Base-by-base conservation (phyloP, 2,797 vertebrate genomes). In the Tangara arthus region DNA sequence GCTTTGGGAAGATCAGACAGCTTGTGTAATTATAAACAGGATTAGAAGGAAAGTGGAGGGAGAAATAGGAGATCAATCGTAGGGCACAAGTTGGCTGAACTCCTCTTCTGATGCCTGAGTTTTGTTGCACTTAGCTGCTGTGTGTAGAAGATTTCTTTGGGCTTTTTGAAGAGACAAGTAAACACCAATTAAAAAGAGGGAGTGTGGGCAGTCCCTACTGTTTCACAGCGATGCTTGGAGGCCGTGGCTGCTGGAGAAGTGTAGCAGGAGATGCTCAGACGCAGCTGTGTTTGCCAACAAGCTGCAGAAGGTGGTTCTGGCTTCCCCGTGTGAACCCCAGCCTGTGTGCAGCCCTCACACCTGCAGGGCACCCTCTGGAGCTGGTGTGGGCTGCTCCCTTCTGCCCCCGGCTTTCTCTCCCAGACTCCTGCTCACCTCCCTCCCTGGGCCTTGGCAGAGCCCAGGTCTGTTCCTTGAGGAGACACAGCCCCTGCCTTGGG, bases 11-110 rank as follows among this genome's bases (percentile, higher is more conserved):
- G 95, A 91, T 94, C 92, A 92, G 92, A 95, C 90, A 96, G 93
- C 97, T 97, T 94, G 69, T 97, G 97, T 97, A 95, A 96, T 98
- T 98, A 98, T 97, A 95, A 97, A 98, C 96, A 97, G 82, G 95
- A 97, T 98, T 97, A 96, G 89, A 97, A 94, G 63, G 71, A 82
- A 96, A 95, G 89, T 35, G 55, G 84, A 91, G 90, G 91, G 86
- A 97, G 94, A 95, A 96, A 88, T 14, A 61, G 87, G 82, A 95
- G 96, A 98, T 97, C 97, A 93, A 30, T 97, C 5, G 4, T 20
- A 90, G 90, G 87, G 91, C 84, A 59, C 32, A 49, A 50, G 87
- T 89, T 86, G 94, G 70, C 84, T 96, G 90, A 96, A 93, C 91
- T 96, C 59, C 44, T 41, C 37, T 92, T 96, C 86, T 96, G 93